phyloP scores from a whole-genome alignment of 2,113 vertebrate species.

The Dromas ardeola region DNA sequence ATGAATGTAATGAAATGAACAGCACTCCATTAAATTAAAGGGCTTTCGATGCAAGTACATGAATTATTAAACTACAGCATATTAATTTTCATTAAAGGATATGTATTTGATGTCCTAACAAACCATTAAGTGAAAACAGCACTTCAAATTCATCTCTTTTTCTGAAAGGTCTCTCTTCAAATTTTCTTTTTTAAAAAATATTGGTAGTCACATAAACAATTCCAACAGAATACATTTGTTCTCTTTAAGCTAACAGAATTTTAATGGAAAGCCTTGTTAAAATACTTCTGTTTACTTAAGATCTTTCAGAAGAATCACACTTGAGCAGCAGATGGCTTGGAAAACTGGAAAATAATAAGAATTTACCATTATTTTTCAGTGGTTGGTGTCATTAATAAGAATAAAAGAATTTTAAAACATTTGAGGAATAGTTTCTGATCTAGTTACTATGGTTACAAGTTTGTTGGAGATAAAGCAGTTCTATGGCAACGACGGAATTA shows the following conservation, averaged over 20 bases:
- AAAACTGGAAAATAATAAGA: conserved; percentile 59
- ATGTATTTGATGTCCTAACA: conserved; percentile 20
- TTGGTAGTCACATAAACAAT: background rate
- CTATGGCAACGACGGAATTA: conserved; percentile 54
- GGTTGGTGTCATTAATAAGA: background rate
- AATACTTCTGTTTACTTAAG: conserved; percentile 38
- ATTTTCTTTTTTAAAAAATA: background rate
- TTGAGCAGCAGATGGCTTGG: background rate
- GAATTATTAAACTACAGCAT: conserved; percentile 19
- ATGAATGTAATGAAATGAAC: background rate
- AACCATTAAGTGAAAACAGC: background rate
- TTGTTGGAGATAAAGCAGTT: conserved; percentile 44
- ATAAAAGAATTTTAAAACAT: conserved; percentile 43
- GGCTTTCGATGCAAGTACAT: background rate
- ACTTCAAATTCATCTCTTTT: background rate
- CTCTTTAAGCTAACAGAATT: background rate
- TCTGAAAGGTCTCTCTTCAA: background rate
- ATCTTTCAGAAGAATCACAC: conserved; percentile 9
- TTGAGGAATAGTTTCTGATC: conserved; percentile 46
- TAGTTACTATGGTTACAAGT: conserved; percentile 71
- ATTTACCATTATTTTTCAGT: background rate
- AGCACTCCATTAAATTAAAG: conserved; percentile 6
- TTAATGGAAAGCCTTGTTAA: conserved; percentile 17
- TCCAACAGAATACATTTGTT: background rate
- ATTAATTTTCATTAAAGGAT: conserved; percentile 42